Percentiles rank a stretch among this genome's conserved stretches.
phyloP scores from a whole-genome alignment of 2,888 invertebrate genomes.

The Mesorhabditis spiculigera region DNA sequence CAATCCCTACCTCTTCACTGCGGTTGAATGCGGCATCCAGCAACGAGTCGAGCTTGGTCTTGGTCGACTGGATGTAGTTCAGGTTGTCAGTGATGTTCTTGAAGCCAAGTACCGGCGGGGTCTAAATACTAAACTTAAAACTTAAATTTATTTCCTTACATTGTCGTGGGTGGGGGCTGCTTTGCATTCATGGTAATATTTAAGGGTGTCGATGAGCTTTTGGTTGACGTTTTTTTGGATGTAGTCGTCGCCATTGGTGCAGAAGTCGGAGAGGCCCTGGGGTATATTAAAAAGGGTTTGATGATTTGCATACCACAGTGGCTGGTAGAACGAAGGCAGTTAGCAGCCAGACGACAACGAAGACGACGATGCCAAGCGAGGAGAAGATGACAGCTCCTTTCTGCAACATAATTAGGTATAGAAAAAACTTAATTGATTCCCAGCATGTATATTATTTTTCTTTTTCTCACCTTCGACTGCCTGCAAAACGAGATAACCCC shows the following conservation, averaged over 20 bases:
- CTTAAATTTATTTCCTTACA: conserved; percentile 9
- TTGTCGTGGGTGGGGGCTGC: conserved; percentile 37
- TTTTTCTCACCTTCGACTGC: conserved; percentile 36
- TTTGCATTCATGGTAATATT: conserved; percentile 43
- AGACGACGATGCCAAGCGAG: conserved; percentile 53
- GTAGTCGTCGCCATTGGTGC: conserved; percentile 40
- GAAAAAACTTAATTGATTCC: neutral
- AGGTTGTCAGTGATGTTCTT: conserved; percentile 29
- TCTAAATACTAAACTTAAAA: neutral
- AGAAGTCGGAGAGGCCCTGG: conserved; percentile 48
- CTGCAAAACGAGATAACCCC: conserved; percentile 55
- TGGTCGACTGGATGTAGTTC: conserved; percentile 29
- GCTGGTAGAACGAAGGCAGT: conserved; percentile 44
- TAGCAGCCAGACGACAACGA: conserved; percentile 47
- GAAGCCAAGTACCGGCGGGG: conserved; percentile 18
- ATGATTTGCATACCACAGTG: conserved; percentile 38
- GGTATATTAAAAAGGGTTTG: neutral
- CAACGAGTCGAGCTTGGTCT: conserved; percentile 42
- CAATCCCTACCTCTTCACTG: conserved; percentile 31
- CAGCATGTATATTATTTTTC: neutral
- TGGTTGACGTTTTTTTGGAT: conserved; percentile 31
- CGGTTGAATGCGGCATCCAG: conserved; percentile 44
- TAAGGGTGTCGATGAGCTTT: conserved; percentile 37
- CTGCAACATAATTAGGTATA: neutral
- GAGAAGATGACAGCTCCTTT: conserved; percentile 54